Evolutionary conservation across 2,113 vertebrate genomes (phyloP).

Genomic region (Coptodon bakossiorum): DNA sequence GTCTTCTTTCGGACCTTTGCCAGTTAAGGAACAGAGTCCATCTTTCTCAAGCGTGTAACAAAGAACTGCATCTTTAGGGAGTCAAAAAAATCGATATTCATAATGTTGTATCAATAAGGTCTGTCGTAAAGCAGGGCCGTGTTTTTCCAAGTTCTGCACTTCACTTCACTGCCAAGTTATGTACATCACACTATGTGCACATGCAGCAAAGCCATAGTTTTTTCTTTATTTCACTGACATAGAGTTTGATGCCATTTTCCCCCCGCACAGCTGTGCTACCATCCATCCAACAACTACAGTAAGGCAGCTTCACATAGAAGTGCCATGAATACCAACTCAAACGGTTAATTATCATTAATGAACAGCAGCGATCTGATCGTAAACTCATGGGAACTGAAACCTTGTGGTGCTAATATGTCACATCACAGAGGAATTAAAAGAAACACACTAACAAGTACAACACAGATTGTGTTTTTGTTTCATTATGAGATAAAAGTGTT

Average conservation of each 20-base stretch:
- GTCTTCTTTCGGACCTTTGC: constrained; percentile 37
- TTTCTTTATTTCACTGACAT: neutral
- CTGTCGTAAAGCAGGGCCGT: neutral
- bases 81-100: neutral
- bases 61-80: neutral
- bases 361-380: neutral
- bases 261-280: neutral
- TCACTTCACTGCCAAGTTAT: neutral
- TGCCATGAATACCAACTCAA: neutral
- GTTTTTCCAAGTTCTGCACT: neutral
- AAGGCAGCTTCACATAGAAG: neutral
- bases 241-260: neutral
- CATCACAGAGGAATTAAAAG: neutral
- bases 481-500: neutral
- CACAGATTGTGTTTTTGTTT: neutral
- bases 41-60: neutral
- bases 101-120: constrained; percentile 5
- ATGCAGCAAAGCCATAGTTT: neutral
- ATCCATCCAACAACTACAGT: neutral
- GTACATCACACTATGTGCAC: neutral
- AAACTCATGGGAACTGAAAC: neutral
- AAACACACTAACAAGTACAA: neutral
- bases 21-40: neutral
- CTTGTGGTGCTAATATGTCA: neutral
- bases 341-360: constrained; percentile 7